Evolutionary conservation across 2,797 vertebrate species (phyloP).

Genomic region (Chrysocyon brachyurus): DNA sequence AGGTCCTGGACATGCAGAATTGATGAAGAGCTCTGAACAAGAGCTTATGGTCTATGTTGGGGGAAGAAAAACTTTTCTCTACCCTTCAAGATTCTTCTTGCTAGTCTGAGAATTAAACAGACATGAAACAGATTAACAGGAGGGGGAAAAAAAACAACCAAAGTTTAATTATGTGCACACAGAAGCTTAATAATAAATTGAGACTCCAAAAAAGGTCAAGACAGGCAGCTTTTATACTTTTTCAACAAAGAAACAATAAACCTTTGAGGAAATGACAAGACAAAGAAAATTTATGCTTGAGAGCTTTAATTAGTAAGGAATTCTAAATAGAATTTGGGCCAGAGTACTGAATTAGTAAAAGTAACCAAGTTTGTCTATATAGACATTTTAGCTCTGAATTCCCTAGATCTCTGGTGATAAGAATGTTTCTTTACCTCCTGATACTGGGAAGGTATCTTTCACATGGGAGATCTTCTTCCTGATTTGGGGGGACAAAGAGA

Average conservation of each 20-base stretch:
- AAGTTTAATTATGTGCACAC: not conserved
- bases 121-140: not conserved
- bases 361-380: not conserved
- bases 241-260: not conserved
- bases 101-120: not conserved
- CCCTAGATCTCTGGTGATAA: not conserved
- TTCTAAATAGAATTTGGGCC: not conserved
- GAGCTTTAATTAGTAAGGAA: not conserved
- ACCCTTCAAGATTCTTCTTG: not conserved
- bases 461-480: not conserved
- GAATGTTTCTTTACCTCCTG: not conserved
- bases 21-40: not conserved
- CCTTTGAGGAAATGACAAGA: not conserved
- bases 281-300: not conserved
- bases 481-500: not conserved
- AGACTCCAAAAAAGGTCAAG: not conserved
- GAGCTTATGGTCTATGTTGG: not conserved
- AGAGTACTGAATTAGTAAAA: not conserved
- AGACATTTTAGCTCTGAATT: not conserved
- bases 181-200: not conserved
- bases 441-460: not conserved
- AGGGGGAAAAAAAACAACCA: not conserved
- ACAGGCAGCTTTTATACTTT: not conserved
- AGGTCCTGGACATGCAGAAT: not conserved
- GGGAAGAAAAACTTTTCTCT: not conserved